Conservation (phyloP, 2,888 invertebrate species). For the Eupeodes luniger region DNA sequence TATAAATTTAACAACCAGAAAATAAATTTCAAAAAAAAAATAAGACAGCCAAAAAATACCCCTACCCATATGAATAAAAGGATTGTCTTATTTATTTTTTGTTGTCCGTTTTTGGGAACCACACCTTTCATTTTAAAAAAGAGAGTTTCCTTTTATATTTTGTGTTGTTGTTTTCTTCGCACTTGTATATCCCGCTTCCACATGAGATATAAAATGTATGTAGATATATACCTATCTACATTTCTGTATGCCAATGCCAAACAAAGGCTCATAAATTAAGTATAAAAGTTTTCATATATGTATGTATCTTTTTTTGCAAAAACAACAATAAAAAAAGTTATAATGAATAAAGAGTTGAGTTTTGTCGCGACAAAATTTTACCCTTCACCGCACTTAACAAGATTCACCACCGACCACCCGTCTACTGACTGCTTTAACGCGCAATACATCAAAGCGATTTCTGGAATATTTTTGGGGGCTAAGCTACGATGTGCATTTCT, state of each 20-base stretch:
- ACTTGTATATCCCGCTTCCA: conserved; percentile 40
- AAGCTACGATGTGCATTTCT: conserved; percentile 27
- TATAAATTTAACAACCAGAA: conserved; percentile 2
- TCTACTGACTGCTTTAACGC: conserved; percentile 5
- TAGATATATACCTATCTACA: neutral
- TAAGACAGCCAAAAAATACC: neutral
- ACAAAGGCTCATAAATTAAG: conserved; percentile 71
- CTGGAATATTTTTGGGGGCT: conserved; percentile 36
- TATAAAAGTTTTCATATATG: conserved; percentile 10
- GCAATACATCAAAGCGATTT: conserved; percentile 73
- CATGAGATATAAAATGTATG: conserved; percentile 4
- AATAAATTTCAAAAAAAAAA: conserved; percentile 24
- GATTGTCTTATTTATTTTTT: conserved; percentile 59
- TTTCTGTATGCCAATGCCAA: conserved; percentile 57
- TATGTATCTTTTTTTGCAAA: conserved; percentile 30
- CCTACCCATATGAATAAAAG: conserved; percentile 58
- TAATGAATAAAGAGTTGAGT: conserved; percentile 66
- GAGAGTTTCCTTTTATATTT: conserved; percentile 51
- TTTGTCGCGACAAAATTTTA: conserved; percentile 68
- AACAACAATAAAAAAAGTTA: conserved; percentile 17
- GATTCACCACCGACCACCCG: neutral
- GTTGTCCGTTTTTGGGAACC: conserved; percentile 71
- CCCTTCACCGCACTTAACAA: conserved; percentile 19
- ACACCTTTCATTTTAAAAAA: conserved; percentile 63
- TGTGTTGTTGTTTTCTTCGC: neutral